A percentile compares a stretch with the other conserved stretches of the same genome.
Conservation (phyloP, 2,113 vertebrate species). For the Microcebus jonahi region DNA sequence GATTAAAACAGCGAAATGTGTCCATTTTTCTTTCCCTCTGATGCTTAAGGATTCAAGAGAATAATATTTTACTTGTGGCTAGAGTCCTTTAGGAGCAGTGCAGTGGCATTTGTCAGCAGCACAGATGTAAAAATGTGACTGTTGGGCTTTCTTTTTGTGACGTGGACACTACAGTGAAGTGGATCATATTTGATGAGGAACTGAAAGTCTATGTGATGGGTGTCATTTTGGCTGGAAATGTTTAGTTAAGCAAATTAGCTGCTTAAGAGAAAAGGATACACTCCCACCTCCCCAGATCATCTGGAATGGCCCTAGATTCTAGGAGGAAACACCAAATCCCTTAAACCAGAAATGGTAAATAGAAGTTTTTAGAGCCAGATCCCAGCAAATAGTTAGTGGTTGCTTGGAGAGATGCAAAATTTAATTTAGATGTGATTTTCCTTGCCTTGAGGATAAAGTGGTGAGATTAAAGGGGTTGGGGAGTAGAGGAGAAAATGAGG, state of each 20-base stretch:
- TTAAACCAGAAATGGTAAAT: background rate
- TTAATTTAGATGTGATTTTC: background rate
- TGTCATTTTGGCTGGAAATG: background rate
- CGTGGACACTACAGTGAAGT: background rate
- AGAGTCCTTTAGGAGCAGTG: background rate
- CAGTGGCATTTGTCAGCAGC: background rate
- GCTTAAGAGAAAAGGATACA: background rate
- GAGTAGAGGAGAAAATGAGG: background rate
- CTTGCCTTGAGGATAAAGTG: background rate
- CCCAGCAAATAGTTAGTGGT: background rate
- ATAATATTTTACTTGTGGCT: background rate
- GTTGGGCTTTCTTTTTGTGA: background rate
- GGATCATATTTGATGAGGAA: background rate
- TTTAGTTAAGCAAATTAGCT: background rate
- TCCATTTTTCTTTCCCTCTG: background rate
- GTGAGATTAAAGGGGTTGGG: background rate
- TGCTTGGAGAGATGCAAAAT: background rate
- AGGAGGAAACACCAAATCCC: background rate
- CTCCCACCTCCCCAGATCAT: background rate
- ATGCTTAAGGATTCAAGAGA: background rate
- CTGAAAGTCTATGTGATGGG: background rate
- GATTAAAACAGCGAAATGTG: background rate
- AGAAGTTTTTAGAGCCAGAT: background rate
- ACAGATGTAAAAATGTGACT: background rate
- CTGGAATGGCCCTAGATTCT: background rate